Conservation (phyloP, 1,140 invertebrate genomes). For the Helicoverpa armigera region DNA sequence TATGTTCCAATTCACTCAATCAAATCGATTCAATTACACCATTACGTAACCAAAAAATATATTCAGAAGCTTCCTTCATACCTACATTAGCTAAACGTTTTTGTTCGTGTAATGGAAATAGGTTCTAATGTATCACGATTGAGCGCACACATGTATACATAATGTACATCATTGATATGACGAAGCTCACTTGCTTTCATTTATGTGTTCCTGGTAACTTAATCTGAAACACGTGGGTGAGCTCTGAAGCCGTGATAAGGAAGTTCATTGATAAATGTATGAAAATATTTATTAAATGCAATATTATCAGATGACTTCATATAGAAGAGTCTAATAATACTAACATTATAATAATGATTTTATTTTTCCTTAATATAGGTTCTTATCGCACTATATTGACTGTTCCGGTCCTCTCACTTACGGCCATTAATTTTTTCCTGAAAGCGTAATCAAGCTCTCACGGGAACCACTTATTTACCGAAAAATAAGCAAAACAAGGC, state of each 20-base stretch:
- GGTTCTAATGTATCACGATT: background rate
- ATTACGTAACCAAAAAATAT: constrained; percentile 8
- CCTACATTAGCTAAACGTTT: constrained; percentile 2
- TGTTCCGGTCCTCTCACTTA: no score
- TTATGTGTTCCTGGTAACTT: constrained; percentile 7
- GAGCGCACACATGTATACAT: background rate
- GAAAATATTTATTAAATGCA: background rate
- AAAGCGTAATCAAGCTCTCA: no score
- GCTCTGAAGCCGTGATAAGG: background rate
- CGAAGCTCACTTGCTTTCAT: background rate
- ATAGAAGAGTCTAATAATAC: no score
- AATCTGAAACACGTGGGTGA: background rate
- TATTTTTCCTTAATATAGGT: no score
- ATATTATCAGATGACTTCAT: background rate
- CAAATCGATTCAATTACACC: background rate
- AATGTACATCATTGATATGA: background rate
- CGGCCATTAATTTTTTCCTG: no score
- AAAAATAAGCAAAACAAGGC: no score
- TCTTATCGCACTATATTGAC: no score
- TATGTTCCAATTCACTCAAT: background rate
- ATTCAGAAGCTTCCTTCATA: background rate
- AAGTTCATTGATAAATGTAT: background rate
- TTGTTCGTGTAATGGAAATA: constrained; percentile 5
- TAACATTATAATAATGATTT: no score
- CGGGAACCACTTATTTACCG: no score